Conservation (phyloP, 2,113 vertebrate genomes). For the Pipra filicauda region DNA sequence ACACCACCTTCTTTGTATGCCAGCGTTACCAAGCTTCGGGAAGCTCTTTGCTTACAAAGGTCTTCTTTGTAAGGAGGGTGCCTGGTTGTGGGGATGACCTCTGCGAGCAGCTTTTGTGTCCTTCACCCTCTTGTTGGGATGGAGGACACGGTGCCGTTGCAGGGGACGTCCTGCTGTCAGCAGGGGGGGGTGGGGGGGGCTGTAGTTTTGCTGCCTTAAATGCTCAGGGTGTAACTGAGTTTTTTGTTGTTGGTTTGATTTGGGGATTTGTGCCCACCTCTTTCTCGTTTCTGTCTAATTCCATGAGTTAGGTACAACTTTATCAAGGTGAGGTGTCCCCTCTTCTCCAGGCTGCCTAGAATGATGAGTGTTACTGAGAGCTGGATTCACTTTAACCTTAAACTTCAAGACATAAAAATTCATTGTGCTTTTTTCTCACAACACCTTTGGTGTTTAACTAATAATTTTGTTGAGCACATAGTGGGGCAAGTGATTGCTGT, state of each 20-base stretch:
- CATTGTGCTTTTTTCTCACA: not conserved
- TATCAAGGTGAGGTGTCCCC: not conserved
- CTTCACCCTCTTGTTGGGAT: not conserved
- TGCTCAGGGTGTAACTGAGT: not conserved
- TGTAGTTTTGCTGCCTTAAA: not conserved
- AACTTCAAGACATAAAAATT: not conserved
- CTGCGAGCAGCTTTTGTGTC: not conserved
- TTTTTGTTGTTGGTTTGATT: not conserved
- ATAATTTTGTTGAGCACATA: not conserved
- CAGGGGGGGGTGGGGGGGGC: not conserved
- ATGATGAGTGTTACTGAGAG: not conserved
- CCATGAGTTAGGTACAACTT: not conserved
- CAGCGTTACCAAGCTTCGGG: not conserved
- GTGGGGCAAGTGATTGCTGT: not conserved
- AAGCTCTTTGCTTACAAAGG: not conserved
- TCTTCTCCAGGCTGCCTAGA: not conserved
- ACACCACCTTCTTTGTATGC: not conserved
- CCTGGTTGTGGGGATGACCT: not conserved
- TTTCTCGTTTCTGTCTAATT: not conserved
- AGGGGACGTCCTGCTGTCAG: not conserved
- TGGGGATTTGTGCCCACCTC: accelerated
- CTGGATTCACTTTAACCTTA: not conserved
- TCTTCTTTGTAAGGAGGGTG: not conserved
- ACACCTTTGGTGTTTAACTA: not conserved
- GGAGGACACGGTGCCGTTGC: accelerated